phyloP scores from a whole-genome alignment of 2,888 invertebrate species.

The Caenorhabditis panamensis region DNA sequence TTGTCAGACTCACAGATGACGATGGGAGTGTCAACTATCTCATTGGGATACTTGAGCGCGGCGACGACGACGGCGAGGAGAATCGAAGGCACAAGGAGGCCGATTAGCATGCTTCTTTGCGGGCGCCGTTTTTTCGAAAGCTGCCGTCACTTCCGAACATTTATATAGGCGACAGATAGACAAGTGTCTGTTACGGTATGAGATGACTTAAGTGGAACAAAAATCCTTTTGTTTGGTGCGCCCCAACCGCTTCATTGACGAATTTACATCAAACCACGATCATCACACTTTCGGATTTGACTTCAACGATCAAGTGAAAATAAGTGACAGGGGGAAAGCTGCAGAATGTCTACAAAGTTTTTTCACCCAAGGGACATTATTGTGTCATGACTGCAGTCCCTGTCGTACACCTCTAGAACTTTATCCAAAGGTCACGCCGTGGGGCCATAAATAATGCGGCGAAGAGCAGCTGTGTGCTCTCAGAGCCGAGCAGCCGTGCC shows the following conservation, averaged over 20 bases:
- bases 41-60: constrained; percentile 74
- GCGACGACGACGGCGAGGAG: constrained; percentile 13
- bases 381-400: constrained; percentile 3
- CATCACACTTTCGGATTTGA: constrained; percentile 51
- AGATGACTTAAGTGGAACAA: constrained; percentile 43
- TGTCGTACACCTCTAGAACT: constrained; percentile 40
- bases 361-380: too few relatives aligned
- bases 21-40: constrained; percentile 79
- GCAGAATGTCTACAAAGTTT: too few relatives aligned
- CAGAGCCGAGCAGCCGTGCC: constrained; percentile 15
- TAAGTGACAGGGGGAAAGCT: constrained; percentile 29
- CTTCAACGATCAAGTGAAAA: constrained; percentile 57
- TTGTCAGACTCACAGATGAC: constrained; percentile 78
- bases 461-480: constrained; percentile 43
- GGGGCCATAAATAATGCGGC: constrained; percentile 52
- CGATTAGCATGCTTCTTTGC: constrained; percentile 29
- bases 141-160: constrained; percentile 44
- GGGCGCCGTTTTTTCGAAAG: constrained; percentile 31
- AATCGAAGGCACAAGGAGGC: constrained; percentile 4
- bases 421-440: constrained; percentile 53
- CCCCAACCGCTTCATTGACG: constrained; percentile 48
- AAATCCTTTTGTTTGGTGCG: constrained; percentile 53
- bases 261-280: constrained; percentile 46
- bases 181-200: constrained; percentile 59
- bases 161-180: constrained; percentile 45